Conservation (phyloP, 2,888 invertebrate species). For the Lepidocyrtinus sp. region DNA sequence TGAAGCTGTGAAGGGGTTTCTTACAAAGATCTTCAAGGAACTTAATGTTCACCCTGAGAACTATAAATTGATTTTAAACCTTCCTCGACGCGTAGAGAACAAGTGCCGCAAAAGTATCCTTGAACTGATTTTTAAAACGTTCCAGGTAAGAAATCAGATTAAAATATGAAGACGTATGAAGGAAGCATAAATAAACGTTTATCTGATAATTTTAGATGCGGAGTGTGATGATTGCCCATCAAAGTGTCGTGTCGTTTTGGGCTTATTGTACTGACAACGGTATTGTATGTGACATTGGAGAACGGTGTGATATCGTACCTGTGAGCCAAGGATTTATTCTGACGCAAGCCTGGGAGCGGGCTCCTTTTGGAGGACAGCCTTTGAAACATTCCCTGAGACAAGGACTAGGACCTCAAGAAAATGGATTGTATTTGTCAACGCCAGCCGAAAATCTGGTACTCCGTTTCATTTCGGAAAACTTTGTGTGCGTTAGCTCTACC, state of each 20-base stretch:
- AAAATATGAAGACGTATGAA: too few relatives aligned
- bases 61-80: conserved; percentile 73
- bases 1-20: conserved; percentile 73
- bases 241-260: conserved; percentile 76
- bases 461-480: conserved; percentile 70
- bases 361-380: conserved; percentile 64
- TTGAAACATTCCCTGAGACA: conserved; percentile 69
- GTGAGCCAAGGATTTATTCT: conserved; percentile 69
- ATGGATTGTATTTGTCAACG: conserved; percentile 69
- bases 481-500: conserved; percentile 66
- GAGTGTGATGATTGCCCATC: conserved; percentile 72
- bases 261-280: conserved; percentile 77
- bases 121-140: conserved; percentile 72
- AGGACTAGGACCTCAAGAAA: conserved; percentile 70
- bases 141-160: conserved; percentile 70
- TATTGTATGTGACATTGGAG: conserved; percentile 77
- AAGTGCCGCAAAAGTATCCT: conserved; percentile 73
- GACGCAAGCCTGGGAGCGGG: conserved; percentile 66
- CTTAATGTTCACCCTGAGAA: conserved; percentile 74
- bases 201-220: conserved; percentile 64
- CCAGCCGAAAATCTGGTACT: conserved; percentile 69
- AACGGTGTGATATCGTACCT: conserved; percentile 72
- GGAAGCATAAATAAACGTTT: too few relatives aligned
- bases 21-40: conserved; percentile 75
- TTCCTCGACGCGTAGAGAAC: conserved; percentile 73